A percentile compares a stretch with the other conserved stretches of the same genome.
Conservation (phyloP, 2,888 invertebrate genomes). For the Crematogaster levior region DNA sequence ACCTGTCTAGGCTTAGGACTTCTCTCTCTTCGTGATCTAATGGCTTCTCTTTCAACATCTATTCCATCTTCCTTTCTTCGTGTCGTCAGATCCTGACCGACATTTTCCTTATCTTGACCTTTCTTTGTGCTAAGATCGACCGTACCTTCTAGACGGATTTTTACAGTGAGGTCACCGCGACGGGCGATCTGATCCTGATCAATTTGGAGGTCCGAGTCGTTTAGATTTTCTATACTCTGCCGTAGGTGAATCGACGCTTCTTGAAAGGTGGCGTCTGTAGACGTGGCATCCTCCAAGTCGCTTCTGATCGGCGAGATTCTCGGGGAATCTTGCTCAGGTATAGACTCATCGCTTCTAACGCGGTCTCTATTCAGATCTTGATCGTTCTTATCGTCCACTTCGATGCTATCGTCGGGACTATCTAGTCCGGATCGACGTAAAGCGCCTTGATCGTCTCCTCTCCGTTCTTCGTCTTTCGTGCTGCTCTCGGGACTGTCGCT, state of each 20-base stretch:
- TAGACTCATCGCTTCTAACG: conserved; percentile 81
- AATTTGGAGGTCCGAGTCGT: conserved; percentile 76
- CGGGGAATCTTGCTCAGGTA: conserved; percentile 80
- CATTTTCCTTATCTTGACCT: conserved; percentile 83
- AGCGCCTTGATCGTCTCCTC: conserved; percentile 69
- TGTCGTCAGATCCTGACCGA: conserved; percentile 83
- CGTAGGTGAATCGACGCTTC: conserved; percentile 78
- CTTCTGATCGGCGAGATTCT: conserved; percentile 76
- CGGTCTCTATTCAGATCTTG: conserved; percentile 77
- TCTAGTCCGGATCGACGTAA: conserved; percentile 70
- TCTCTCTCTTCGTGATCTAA: conserved; percentile 80
- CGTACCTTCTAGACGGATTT: conserved; percentile 82
- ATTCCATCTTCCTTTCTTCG: conserved; percentile 81
- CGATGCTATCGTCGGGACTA: conserved; percentile 84
- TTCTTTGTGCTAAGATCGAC: conserved; percentile 83
- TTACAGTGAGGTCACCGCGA: conserved; percentile 78
- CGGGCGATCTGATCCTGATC: conserved; percentile 72
- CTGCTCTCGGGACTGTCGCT: conserved; percentile 80
- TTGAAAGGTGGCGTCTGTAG: conserved; percentile 70
- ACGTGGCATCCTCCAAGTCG: conserved; percentile 76
- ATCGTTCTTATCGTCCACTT: conserved; percentile 83
- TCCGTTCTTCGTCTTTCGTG: conserved; percentile 75
- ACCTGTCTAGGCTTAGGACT: conserved; percentile 84
- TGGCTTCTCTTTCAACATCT: conserved; percentile 76
- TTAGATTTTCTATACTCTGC: conserved; percentile 81